Evolutionary conservation across 2,113 vertebrate species (phyloP), one percentile per base, ranked within the genome.

Genomic region (Myrmecobius fasciatus): DNA sequence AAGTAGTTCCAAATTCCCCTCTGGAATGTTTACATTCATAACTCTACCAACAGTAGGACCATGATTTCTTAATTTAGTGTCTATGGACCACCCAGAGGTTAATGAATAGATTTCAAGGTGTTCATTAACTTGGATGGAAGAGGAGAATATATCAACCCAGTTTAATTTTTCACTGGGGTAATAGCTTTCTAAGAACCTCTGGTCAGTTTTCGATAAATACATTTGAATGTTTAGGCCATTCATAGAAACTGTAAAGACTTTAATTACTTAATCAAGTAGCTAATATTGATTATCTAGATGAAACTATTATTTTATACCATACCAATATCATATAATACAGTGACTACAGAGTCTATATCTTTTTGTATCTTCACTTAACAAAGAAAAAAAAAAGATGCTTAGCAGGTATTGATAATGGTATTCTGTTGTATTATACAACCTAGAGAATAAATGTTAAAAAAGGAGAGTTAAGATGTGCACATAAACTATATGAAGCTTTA

Each of bases 241-340:
- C 95, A 93, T 93, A 96, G 93, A 95, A 95, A 94, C 92, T 95
- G 95, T 75, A 96, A 94, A 94, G 53, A 49, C 94, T n/a, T 94
- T n/a, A n/a, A 54, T 94, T 95, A 96, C 51, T 54, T 94, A 91
- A 89, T 92, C 96, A 96, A 94, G 46, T 51, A 93, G 53, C 90
- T 26, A 52, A 67, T 95, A 91, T 53, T 95, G 97, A 96, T 97
- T 96, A 97, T 88, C 49, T 75, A 95, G 91, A 95, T 54, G 26
- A 54, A 54, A 54, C 6, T 53, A 24, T 53, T 14, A 53, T 53
- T 53, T 53, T 25, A 53, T 53, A 24, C 53, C 53, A 53, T 53
- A 25, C 22, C 24, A 24, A 53, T 53, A 53, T 53, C 53, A 53
- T 53, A 53, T 53, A 53, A 0, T 53, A 3, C 24, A 53, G 53